phyloP scores from a whole-genome alignment of 2,888 invertebrate genomes.

The Leistus spinibarbis region DNA sequence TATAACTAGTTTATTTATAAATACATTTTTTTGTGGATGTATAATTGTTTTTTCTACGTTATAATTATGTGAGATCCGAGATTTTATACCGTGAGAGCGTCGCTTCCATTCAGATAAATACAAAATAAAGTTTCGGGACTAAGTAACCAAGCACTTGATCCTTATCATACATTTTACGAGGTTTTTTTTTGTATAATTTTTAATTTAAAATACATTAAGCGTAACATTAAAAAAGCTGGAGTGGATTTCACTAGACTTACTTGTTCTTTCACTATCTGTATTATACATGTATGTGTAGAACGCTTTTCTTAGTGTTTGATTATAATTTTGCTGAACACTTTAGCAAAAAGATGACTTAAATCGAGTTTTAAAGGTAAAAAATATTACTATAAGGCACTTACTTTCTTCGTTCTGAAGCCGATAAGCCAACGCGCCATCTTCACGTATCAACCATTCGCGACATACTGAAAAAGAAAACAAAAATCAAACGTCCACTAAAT shows the following conservation, averaged over 20 bases:
- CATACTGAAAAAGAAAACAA: conserved; percentile 61
- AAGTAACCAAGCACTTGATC: neutral
- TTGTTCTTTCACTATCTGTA: no score
- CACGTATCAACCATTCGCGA: conserved; percentile 82
- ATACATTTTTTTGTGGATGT: neutral
- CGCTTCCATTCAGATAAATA: neutral
- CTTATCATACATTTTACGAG: neutral
- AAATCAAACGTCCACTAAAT: neutral
- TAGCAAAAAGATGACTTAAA: conserved; percentile 13
- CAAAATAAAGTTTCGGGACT: neutral
- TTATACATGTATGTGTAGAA: no score
- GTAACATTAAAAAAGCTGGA: no score
- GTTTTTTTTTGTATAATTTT: neutral
- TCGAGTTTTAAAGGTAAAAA: conserved; percentile 4
- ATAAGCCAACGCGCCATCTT: conserved; percentile 82
- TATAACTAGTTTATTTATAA: conserved; percentile 2
- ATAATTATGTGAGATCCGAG: neutral
- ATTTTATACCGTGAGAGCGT: neutral
- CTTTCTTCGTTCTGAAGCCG: conserved; percentile 83
- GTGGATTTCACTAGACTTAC: no score
- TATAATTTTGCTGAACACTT: no score
- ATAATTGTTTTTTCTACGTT: neutral
- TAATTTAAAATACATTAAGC: neutral
- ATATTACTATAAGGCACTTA: conserved; percentile 53
- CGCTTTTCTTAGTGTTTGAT: no score